phyloP scores from a whole-genome alignment of 1,140 invertebrate genomes.

The Phocides pigmalion region DNA sequence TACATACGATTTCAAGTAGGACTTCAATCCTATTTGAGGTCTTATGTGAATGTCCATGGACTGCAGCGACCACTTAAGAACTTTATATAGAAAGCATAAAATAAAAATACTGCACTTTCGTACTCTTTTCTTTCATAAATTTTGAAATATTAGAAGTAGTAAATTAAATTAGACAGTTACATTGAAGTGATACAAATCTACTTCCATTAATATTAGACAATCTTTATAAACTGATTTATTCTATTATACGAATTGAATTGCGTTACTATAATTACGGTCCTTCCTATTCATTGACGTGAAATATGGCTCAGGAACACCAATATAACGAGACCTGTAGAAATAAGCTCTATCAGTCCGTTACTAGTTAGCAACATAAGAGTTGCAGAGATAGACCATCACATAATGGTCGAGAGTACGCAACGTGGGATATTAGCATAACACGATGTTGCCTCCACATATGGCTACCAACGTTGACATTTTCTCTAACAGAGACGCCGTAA shows the following conservation, averaged over 20 bases:
- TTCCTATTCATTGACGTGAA: background rate
- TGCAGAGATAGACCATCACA: background rate
- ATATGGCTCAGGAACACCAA: background rate
- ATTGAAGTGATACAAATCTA: background rate
- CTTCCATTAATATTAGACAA: background rate
- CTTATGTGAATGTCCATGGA: too few species aligned
- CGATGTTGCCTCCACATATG: constrained; percentile 17
- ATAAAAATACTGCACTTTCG: too few species aligned
- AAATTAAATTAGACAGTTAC: background rate
- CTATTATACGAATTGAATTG: constrained; percentile 5
- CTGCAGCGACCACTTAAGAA: too few species aligned
- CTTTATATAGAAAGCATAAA: too few species aligned
- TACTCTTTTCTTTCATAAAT: too few species aligned
- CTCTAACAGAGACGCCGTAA: constrained; percentile 22
- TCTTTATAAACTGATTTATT: background rate
- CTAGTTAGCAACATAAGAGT: background rate
- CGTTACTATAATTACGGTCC: constrained; percentile 1
- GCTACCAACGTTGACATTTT: constrained; percentile 20
- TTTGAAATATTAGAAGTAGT: too few species aligned
- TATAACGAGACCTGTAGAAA: background rate
- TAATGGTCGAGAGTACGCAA: constrained; percentile 12
- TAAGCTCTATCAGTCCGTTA: background rate
- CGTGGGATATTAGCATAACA: constrained; percentile 20
- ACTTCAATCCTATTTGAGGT: too few species aligned
- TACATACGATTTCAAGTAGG: too few species aligned